These are phyloP conservation scores for Cistogaster globosa DNA, from an alignment of 2,888 invertebrate species.

Conservation along the genomic window DNA sequence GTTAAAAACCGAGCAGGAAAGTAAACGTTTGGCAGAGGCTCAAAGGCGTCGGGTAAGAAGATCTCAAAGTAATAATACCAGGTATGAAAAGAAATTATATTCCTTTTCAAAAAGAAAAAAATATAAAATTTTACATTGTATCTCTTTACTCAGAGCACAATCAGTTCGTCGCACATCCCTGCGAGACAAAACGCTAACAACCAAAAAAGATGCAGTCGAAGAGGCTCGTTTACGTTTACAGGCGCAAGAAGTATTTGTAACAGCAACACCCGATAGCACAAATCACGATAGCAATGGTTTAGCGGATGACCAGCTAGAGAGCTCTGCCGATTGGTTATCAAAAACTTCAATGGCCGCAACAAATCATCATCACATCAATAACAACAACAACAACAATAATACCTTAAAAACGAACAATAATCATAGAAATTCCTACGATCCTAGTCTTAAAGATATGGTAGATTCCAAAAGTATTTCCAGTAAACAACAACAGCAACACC, in stretches of 20 bases:
- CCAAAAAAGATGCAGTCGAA: conserved; percentile 96
- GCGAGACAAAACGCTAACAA: conserved; percentile 95
- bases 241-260: conserved; percentile 84
- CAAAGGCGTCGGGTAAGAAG: conserved; percentile 87
- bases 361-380: conserved; percentile 74
- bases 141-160: conserved; percentile 87
- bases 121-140: neutral
- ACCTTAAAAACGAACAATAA: conserved; percentile 74
- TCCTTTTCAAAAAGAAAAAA: neutral
- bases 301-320: conserved; percentile 60
- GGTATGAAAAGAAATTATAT: conserved; percentile 73
- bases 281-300: conserved; percentile 75
- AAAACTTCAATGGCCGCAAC: conserved; percentile 65
- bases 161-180: conserved; percentile 96
- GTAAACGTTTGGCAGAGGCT: conserved; percentile 85
- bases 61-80: conserved; percentile 88
- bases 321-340: conserved; percentile 65
- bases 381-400: conserved; percentile 72
- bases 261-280: conserved; percentile 76
- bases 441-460: conserved; percentile 74
- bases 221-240: conserved; percentile 91
- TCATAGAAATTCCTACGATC: conserved; percentile 73
- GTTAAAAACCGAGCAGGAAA: conserved; percentile 94
- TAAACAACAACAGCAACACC: conserved; percentile 69
- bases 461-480: conserved; percentile 75